Conservation (phyloP, 2,113 vertebrate genomes). For the Carassius gibelio region DNA sequence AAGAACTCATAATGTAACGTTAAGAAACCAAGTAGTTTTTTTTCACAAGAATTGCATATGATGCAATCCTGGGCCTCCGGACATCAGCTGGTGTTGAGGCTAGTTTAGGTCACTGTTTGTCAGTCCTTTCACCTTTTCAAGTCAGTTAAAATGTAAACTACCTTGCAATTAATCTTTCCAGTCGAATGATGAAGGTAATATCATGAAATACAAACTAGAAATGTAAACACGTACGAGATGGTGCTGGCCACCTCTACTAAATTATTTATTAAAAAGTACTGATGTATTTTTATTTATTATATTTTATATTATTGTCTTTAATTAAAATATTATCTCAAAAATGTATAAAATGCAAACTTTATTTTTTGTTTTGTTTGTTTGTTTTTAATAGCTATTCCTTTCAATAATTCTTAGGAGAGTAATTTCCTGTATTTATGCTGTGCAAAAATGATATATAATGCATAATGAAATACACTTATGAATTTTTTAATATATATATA, state of each 20-base stretch:
- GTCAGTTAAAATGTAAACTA: constrained; percentile 67
- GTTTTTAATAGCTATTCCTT: not conserved
- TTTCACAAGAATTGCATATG: not conserved
- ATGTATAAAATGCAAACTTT: not conserved
- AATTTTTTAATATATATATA: no score
- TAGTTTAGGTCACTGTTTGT: constrained; percentile 46
- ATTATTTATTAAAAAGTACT: constrained; percentile 87
- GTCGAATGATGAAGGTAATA: not conserved
- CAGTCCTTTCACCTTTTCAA: constrained; percentile 64
- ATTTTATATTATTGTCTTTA: constrained; percentile 73
- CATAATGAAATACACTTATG: not conserved
- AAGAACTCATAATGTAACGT: not conserved
- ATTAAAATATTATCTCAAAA: not conserved
- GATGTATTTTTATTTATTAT: constrained; percentile 77
- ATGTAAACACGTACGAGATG: not conserved
- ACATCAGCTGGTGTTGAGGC: not conserved
- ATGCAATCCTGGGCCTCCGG: not conserved
- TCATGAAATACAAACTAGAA: constrained; percentile 5
- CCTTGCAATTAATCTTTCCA: not conserved
- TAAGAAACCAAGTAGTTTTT: not conserved
- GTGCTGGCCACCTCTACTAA: constrained; percentile 77
- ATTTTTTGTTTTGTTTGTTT: constrained; percentile 1
- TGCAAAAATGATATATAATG: not conserved
- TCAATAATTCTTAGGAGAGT: not conserved
- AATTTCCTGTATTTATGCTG: not conserved